Evolutionary conservation across 2,888 invertebrate species (phyloP).

Genomic region (Pterobdella sp.): DNA sequence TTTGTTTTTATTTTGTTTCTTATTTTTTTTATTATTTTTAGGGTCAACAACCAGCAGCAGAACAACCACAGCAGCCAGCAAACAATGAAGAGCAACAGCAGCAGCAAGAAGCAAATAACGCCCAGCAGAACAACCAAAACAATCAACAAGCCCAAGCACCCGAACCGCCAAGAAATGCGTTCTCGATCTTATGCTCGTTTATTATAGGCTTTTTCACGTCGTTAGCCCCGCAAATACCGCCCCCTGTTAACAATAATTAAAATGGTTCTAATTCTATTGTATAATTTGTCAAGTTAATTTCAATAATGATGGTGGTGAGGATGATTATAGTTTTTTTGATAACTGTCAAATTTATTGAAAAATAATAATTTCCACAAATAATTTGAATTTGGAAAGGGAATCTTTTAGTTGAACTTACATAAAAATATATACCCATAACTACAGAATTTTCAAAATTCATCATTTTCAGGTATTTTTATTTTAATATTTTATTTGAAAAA

Average conservation of each 20-base stretch:
- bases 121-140: background rate
- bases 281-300: too few relatives aligned
- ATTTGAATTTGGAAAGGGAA: too few relatives aligned
- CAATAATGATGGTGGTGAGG: too few relatives aligned
- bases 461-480: too few relatives aligned
- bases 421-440: too few relatives aligned
- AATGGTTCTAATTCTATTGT: too few relatives aligned
- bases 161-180: constrained; percentile 44
- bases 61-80: background rate
- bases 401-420: too few relatives aligned
- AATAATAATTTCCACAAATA: too few relatives aligned
- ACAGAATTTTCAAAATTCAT: too few relatives aligned
- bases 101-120: background rate
- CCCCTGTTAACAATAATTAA: constrained; percentile 48
- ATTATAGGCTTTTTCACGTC: constrained; percentile 87
- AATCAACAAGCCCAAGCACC: constrained; percentile 8
- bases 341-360: too few relatives aligned
- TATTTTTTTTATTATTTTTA: background rate
- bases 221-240: constrained; percentile 78
- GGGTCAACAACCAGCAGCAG: background rate
- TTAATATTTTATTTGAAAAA: too few relatives aligned
- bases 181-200: constrained; percentile 78
- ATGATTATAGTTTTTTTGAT: too few relatives aligned
- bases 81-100: background rate
- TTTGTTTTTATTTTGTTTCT: background rate